Evolutionary conservation across 1,140 invertebrate species (phyloP), one percentile per base, ranked within the genome.

Genomic region (Drosophila punjabiensis): DNA sequence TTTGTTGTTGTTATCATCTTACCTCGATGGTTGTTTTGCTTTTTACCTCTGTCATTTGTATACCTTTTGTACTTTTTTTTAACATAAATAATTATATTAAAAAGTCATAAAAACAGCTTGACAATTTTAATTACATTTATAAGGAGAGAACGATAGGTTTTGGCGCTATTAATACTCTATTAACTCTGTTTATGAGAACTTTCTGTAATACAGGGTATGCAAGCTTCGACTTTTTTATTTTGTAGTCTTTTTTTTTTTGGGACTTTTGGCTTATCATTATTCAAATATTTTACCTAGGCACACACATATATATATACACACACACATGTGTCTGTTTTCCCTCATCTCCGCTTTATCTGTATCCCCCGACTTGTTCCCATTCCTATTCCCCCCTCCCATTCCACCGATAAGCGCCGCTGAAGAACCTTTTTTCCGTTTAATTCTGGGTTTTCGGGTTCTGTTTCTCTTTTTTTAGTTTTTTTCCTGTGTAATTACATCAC

Each of bases 261-360:
- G 11, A 18, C 58, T 79, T 79, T 79, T 65, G 73, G 79, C 79
- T 85, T 88, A 88, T 88, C 84, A 88, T 88, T 88, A 88, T 88
- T 88, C 67, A 88, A 88, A 88, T 88, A 88, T 89, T 88, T 88
- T 88, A 88, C 84, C 85, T 88, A 87, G 56, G 30, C 62, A 50
- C 13, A 43, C 37, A 30, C n/a, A n/a, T n/a, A n/a, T n/a, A n/a
- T n/a, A n/a, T n/a, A n/a, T 4, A 16, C 39, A 41, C 37, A 48
- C 30, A 47, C 50, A 60, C 16, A 14, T 50, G 33, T 53, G 24
- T 63, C 18, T 59, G 66, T 74, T 43, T 63, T 63, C 14, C 53
- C 48, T 28, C 65, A 73, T 73, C 66, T 59, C 41, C 28, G 66
- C 33, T 63, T 56, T 41, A 47, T 56, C 32, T 28, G 30, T 18